Base-by-base conservation (phyloP, 1,140 invertebrate species). In the Tigriopus japonicus region DNA sequence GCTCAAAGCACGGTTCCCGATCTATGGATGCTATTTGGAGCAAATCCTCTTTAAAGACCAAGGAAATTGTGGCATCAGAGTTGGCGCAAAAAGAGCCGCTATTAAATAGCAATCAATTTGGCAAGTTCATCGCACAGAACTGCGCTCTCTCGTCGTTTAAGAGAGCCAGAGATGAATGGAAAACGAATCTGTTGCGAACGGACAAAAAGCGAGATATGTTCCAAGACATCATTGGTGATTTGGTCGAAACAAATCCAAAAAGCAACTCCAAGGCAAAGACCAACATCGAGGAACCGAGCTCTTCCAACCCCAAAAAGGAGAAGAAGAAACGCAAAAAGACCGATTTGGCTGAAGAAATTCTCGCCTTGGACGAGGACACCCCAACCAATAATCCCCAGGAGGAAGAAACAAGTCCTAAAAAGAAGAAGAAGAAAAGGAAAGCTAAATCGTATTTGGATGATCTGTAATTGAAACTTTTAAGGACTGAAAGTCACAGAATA, bases 121-220 rank as follows among this genome's bases (percentile, higher is more conserved):
- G 52, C 10, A 21, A 54, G 13, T 54, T 54, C 52, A 54, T 54
- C 35, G 19, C 21, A 23, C 21, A 28, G 12, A 54, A 54, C 35
- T 28, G 21, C n/a, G 35, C n/a, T 21, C 24, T 54, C n/a, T 21
- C n/a, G 7, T 23, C 52, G 6, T 54, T 23, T 21, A 54, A 54
- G 52, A 1, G 52, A 23, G 35, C 21, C 13, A 23, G 35, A 23
- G n/a, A n/a, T 7, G 52, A 54, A 3, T 54, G 52, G 52, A 54
- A 54, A 54, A 12, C 52, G 17, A 28, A 28, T 15, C 21, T 54
- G 35, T 54, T 28, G 17, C 19, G 19, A 2, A 54, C 21, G 3
- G 52, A 54, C 12, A 54, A 54, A 28, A 54, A 54, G 21, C 52
- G 52, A 23, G 52, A 54, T 21, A 21, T 54, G n/a, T 54, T 54